Percentiles rank a stretch among this genome's conserved stretches.
Evolutionary conservation across 2,797 vertebrate species (phyloP).

Genomic region (Pseudocheirus occidentalis): DNA sequence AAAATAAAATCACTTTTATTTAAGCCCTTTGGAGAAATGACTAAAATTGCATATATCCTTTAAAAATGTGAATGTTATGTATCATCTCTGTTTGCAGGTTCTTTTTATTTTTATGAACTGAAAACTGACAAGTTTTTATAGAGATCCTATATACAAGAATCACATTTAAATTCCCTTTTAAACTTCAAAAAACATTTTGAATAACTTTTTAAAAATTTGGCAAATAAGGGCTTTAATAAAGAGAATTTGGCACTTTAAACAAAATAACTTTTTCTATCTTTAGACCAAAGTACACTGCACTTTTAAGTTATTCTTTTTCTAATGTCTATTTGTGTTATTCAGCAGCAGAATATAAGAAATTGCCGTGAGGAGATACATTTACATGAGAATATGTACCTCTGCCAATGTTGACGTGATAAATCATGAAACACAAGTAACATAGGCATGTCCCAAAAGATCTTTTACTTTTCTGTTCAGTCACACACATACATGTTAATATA

Average conservation of each 20-base stretch:
- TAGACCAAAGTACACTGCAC: not conserved
- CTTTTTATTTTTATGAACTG: not conserved
- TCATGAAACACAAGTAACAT: not conserved
- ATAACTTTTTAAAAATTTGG: not conserved
- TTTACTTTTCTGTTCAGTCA: not conserved
- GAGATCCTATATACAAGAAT: not conserved
- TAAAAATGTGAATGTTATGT: not conserved
- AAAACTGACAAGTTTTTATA: not conserved
- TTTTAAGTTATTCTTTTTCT: not conserved
- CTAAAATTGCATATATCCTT: not conserved
- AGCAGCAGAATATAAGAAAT: not conserved
- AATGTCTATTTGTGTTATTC: not conserved
- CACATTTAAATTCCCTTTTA: not conserved
- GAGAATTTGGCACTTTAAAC: not conserved
- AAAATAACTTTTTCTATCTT: not conserved
- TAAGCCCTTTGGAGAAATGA: not conserved
- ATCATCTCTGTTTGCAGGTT: not conserved
- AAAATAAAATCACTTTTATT: not conserved
- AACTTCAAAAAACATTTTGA: not conserved
- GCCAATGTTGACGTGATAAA: not conserved
- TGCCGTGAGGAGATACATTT: not conserved
- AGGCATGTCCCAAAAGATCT: not conserved
- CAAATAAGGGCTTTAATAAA: not conserved
- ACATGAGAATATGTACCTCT: not conserved
- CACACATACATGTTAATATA: too few species aligned